Conservation (phyloP, 1,140 invertebrate genomes). For the Rhizoglyphus robini region DNA sequence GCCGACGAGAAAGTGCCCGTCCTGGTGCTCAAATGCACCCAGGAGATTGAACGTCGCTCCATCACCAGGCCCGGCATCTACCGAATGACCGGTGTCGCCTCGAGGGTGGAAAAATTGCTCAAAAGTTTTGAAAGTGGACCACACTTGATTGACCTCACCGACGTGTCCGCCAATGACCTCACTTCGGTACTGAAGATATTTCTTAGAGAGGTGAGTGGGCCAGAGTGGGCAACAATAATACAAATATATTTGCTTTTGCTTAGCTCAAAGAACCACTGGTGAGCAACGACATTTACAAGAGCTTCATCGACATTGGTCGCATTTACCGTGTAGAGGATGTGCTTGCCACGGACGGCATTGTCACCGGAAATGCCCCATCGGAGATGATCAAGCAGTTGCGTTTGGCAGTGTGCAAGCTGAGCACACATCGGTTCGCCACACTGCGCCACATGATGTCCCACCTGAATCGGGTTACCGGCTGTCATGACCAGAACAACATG, state of each 20-base stretch:
- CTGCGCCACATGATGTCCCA: slow-evolving; percentile 17
- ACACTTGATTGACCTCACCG: slow-evolving; percentile 21
- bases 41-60: slow-evolving; percentile 20
- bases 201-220: slow-evolving; percentile 16
- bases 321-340: slow-evolving; percentile 4
- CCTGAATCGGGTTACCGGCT: slow-evolving; percentile 12
- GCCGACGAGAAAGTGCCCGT: slow-evolving; percentile 12
- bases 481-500: slow-evolving; percentile 20
- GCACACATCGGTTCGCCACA: slow-evolving; percentile 4
- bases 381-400: slow-evolving; percentile 2
- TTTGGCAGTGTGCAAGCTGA: slow-evolving; percentile 8
- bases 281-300: slow-evolving; percentile 18
- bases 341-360: not conserved
- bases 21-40: slow-evolving; percentile 21
- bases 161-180: slow-evolving; percentile 20
- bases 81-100: slow-evolving; percentile 21
- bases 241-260: not conserved
- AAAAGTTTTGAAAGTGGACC: slow-evolving; percentile 22
- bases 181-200: slow-evolving; percentile 21
- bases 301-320: slow-evolving; percentile 16
- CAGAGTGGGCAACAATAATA: not conserved
- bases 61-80: slow-evolving; percentile 20
- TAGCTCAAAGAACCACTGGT: slow-evolving; percentile 23
- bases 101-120: slow-evolving; percentile 20
- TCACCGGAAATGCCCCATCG: not conserved